These are phyloP conservation scores for Nycticebus coucang DNA, from an alignment of 2,113 vertebrate species.

Conservation along the genomic window DNA sequence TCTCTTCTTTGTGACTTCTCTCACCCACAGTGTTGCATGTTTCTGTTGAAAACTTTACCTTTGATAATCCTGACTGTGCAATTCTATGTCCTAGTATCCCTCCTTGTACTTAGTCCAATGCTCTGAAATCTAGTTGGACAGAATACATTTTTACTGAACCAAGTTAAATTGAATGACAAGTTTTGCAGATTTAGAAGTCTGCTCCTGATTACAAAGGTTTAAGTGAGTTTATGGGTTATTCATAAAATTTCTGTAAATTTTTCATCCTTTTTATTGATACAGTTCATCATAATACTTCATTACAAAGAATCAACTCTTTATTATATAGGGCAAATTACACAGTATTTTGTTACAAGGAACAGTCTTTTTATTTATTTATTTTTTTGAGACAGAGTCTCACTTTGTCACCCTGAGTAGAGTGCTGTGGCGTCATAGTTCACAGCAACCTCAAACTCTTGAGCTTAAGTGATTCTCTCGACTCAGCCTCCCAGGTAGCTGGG, in stretches of 20 bases:
- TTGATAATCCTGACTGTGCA: background rate
- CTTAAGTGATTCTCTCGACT: too few relatives aligned
- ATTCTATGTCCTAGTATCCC: background rate
- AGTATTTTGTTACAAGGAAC: background rate
- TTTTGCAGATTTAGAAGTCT: slow-evolving; percentile 16
- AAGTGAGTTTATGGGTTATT: slow-evolving; percentile 38
- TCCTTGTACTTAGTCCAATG: background rate
- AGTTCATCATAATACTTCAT: background rate
- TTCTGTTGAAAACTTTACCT: background rate
- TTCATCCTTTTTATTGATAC: background rate
- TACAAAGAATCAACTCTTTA: slow-evolving; percentile 44
- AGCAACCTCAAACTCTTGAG: too few relatives aligned
- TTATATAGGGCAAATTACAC: background rate
- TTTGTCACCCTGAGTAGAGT: too few relatives aligned
- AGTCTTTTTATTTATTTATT: background rate
- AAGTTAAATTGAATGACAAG: background rate
- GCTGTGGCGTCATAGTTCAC: too few relatives aligned
- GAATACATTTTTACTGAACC: background rate
- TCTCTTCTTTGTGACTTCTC: background rate
- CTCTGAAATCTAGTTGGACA: background rate
- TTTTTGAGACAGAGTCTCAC: too few relatives aligned
- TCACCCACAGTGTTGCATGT: background rate
- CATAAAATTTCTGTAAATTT: slow-evolving; percentile 11
- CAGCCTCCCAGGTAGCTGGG: too few relatives aligned
- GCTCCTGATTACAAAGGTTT: background rate